Evolutionary conservation across 35 echinoderm and acorn worm genomes (phyloP).

Genomic region (Acanthaster planci): DNA sequence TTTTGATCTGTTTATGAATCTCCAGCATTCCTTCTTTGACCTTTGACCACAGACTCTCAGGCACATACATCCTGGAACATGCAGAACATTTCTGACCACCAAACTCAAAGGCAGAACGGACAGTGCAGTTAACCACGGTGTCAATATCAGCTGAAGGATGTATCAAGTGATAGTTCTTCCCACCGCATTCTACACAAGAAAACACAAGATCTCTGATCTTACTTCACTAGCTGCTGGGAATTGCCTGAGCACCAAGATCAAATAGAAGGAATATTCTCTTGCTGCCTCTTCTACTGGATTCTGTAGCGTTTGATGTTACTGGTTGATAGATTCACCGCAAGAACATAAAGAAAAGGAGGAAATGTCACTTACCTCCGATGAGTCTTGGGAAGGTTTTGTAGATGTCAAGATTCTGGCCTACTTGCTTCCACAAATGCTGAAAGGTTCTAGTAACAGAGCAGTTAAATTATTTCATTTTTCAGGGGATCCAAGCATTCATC

Average conservation of each 20-base stretch:
- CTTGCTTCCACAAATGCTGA: constrained; percentile 79
- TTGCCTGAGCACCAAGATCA: no score
- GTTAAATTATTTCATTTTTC: no score
- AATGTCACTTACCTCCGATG: constrained; percentile 76
- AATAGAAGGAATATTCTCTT: no score
- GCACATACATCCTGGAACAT: constrained; percentile 82
- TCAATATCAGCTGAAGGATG: constrained; percentile 71
- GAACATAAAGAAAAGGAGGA: no score
- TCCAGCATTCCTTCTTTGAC: constrained; percentile 83
- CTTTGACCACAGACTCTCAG: constrained; percentile 75
- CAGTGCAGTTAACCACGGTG: constrained; percentile 66
- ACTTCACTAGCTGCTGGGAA: no score
- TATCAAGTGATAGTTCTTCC: constrained; percentile 91
- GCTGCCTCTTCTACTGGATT: no score
- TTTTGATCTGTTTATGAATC: constrained; percentile 82
- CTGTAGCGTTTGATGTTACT: no score
- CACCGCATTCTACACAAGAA: constrained; percentile 78
- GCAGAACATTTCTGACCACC: constrained; percentile 97
- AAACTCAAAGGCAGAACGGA: constrained; percentile 86
- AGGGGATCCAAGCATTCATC: no score
- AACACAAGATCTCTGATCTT: neutral
- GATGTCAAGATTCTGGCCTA: constrained; percentile 82
- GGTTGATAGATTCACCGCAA: no score
- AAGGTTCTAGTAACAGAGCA: constrained; percentile 64
- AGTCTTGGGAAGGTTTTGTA: constrained; percentile 96